Conservation (phyloP, 2,888 invertebrate genomes). For the Stenichneumon culpator region DNA sequence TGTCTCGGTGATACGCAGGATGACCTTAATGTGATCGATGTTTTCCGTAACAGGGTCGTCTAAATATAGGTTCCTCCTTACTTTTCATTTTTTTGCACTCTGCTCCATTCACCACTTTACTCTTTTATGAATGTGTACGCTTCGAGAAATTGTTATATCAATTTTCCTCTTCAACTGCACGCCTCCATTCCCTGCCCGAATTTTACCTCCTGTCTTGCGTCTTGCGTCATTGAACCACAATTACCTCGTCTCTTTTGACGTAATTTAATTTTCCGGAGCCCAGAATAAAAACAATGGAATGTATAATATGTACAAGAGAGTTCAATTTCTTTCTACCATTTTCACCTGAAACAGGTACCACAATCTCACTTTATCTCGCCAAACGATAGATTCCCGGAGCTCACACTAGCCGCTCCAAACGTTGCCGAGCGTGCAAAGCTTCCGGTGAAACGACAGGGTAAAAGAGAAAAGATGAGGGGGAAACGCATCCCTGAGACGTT, state of each 20-base stretch:
- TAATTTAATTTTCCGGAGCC: too few relatives aligned
- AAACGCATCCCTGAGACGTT: conserved; percentile 1
- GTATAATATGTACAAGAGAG: background rate
- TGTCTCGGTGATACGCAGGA: conserved; percentile 17
- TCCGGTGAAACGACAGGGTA: conserved; percentile 17
- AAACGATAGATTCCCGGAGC: conserved; percentile 26
- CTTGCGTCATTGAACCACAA: too few relatives aligned
- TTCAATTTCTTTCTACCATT: conserved; percentile 7
- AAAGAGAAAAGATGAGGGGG: conserved; percentile 14
- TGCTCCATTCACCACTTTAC: background rate
- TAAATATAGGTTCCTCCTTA: background rate
- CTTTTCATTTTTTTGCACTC: background rate
- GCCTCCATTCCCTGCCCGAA: too few relatives aligned
- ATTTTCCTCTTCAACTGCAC: too few relatives aligned
- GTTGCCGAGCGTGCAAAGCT: conserved; percentile 18
- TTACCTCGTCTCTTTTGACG: too few relatives aligned
- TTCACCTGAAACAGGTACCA: background rate
- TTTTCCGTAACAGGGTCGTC: background rate
- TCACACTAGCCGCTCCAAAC: conserved; percentile 11
- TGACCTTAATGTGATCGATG: conserved; percentile 17
- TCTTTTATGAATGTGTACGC: too few relatives aligned
- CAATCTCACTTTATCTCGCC: conserved; percentile 25
- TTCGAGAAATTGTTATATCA: too few relatives aligned
- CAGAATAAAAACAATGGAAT: background rate
- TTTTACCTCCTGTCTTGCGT: too few relatives aligned